phyloP scores from a whole-genome alignment of 2,113 vertebrate species.

The Piprites chloris region DNA sequence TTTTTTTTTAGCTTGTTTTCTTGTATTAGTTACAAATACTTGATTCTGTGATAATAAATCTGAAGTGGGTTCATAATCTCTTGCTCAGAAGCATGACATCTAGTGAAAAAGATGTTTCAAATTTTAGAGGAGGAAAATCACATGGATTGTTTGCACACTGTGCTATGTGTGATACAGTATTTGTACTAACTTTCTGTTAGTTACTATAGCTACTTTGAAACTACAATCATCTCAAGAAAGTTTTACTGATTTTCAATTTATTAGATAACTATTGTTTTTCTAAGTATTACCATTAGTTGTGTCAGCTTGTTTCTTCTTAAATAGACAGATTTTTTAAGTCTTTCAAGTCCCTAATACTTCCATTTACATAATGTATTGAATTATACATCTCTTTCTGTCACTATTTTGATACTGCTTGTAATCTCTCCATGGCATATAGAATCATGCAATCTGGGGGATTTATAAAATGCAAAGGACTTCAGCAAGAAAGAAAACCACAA shows the following conservation, averaged over 20 bases:
- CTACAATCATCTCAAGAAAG: background rate
- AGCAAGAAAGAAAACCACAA: no score
- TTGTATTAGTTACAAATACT: background rate
- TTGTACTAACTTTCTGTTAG: background rate
- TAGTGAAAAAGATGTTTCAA: background rate
- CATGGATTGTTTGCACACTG: background rate
- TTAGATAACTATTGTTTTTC: background rate
- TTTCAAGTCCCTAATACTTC: background rate
- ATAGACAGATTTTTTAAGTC: background rate
- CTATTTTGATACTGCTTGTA: background rate
- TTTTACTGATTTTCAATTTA: background rate
- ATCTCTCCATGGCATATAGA: background rate
- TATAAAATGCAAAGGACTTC: background rate
- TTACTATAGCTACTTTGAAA: background rate
- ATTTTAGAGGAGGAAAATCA: background rate
- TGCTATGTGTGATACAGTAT: background rate
- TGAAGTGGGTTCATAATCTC: background rate
- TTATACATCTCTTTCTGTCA: background rate
- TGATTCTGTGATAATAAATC: background rate
- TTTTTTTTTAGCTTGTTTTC: background rate
- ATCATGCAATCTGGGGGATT: rapidly evolving
- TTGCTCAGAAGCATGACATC: background rate
- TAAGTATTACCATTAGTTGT: background rate
- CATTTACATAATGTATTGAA: background rate
- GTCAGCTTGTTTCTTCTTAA: background rate